Conservation (phyloP, 1,140 invertebrate species). For the Zeugodacus cucurbitae region DNA sequence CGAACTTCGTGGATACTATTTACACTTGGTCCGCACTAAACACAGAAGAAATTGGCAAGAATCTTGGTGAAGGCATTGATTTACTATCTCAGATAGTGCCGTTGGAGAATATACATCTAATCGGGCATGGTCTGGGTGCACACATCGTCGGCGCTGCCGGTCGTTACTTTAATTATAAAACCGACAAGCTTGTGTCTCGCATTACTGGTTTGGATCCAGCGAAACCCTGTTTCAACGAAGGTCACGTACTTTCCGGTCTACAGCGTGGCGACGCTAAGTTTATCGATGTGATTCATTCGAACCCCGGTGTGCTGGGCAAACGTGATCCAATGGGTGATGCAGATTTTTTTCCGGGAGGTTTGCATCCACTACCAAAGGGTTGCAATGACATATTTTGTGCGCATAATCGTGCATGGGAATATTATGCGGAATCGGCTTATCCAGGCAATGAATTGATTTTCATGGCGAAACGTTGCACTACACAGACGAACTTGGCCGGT, state of each 20-base stretch:
- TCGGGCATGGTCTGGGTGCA: slow-evolving; percentile 68
- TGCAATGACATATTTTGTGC: slow-evolving; percentile 72
- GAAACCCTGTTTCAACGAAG: slow-evolving; percentile 72
- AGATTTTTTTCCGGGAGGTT: slow-evolving; percentile 78
- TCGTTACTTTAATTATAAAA: slow-evolving; percentile 60
- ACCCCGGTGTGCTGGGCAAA: slow-evolving; percentile 74
- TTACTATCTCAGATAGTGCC: slow-evolving; percentile 52
- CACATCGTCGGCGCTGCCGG: slow-evolving; percentile 70
- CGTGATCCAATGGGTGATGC: slow-evolving; percentile 68
- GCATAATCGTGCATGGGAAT: slow-evolving; percentile 72
- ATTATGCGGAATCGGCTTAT: slow-evolving; percentile 72
- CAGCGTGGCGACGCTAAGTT: slow-evolving; percentile 69
- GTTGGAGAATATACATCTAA: slow-evolving; percentile 59
- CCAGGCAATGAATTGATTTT: slow-evolving; percentile 61
- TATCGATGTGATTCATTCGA: slow-evolving; percentile 81
- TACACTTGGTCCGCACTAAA: slow-evolving; percentile 64
- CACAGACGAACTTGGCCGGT: slow-evolving; percentile 49
- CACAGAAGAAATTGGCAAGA: slow-evolving; percentile 59
- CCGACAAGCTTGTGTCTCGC: slow-evolving; percentile 59
- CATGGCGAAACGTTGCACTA: slow-evolving; percentile 54
- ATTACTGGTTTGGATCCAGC: slow-evolving; percentile 81
- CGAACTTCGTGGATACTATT: slow-evolving; percentile 59
- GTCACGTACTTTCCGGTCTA: slow-evolving; percentile 67
- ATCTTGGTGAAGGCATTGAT: slow-evolving; percentile 52
- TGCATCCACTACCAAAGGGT: slow-evolving; percentile 63